Base-by-base conservation (phyloP, 2,797 vertebrate species). In the Thamnophis elegans region DNA sequence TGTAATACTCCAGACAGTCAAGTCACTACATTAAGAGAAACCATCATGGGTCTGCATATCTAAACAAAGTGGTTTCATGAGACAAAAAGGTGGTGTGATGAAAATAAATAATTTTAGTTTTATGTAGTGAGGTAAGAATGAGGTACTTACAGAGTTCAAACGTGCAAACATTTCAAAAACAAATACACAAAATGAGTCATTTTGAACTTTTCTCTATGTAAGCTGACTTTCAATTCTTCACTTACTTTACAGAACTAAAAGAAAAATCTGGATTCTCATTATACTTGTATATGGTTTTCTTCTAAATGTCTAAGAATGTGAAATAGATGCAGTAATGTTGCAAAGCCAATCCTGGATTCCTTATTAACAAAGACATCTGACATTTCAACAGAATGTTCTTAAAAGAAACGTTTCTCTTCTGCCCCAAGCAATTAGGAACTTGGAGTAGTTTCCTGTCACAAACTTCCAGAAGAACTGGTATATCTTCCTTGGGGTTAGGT, bases 401-500 rank as follows among this genome's bases (percentile, higher is more conserved):
- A 47, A 58, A 54, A 85, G 7, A 86, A 13, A 47, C 12, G 42
- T 26, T 88, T 53, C 25, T 53, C 47, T 91, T 82, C 56, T 88
- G 56, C 86, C 47, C 25, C 68, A 88, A 28, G 58, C 89, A 59
- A 28, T 42, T 90, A 51, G 20, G 28, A 14, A 58, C 9, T 53
- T 73, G 54, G 62, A 87, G 36, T 51, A 91, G 56, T 82, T 51
- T 13, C 9, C 47, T 5, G 56, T 6, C 2, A 60, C 68, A 62
- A 54, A 93, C 26, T 54, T 93, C 89, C 58, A 62, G 89, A 90
- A 93, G 20, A 93, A 93, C 92, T 42, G 18, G 89, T 88, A 54
- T 88, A 32, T 68, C 20, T 51, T 90, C 28, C 56, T 88, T 13
- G 14, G 9, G 26, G 54, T 51, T n/a, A 59, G 53, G 28, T 56